Base-by-base conservation (phyloP, 2,888 invertebrate species). In the Metacarcinus magister region DNA sequence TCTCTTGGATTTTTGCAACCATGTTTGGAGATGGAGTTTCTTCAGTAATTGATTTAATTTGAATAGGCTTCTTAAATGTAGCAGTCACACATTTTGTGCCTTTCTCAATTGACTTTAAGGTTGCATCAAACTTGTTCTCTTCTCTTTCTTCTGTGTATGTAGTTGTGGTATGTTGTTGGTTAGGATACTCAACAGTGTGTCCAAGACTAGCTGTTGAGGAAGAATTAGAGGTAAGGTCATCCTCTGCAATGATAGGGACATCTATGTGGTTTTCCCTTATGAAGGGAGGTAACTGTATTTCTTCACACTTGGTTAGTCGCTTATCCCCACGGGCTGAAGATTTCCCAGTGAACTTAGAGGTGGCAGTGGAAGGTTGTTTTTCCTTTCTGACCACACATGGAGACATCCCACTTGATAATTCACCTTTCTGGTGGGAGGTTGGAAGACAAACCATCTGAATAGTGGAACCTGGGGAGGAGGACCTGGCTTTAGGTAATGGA, bases 181-280 rank as follows among this genome's bases (percentile, higher is more conserved):
- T 3, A 39, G 39, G 82, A 23, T 16, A 87, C 8, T 39, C 13
- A 19, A 3, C 32, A 13, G 32, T 2, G 82, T 28, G 28, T 32
- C 39, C 23, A 16, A 39, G 39, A 32, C 8, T 16, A 39, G 82
- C 13, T 2, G 82, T 32, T 10, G 54, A 54, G 32, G 28, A 82
- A 28, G 82, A 87, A 16, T 13, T 28, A 23, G 32, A 32, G 82
- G 13, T 23, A 32, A 87, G 82, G 32, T 87, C 28, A 28, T 87
- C 82, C 82, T 87, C 82, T 23, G 82, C 82, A 39, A 32, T 87
- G 82, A 87, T 28, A 39, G 82, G 82, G 32, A 95, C 46, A 54
- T 95, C 95, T 93, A 96, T 95, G 67, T 87, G 60, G 87, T 95
- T 94, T 48, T 93, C 94, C 28, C 96, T 90, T n/a, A 92, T 96